Base-by-base conservation (phyloP, 2,888 invertebrate genomes). In the Tenthredo scrophulariae region DNA sequence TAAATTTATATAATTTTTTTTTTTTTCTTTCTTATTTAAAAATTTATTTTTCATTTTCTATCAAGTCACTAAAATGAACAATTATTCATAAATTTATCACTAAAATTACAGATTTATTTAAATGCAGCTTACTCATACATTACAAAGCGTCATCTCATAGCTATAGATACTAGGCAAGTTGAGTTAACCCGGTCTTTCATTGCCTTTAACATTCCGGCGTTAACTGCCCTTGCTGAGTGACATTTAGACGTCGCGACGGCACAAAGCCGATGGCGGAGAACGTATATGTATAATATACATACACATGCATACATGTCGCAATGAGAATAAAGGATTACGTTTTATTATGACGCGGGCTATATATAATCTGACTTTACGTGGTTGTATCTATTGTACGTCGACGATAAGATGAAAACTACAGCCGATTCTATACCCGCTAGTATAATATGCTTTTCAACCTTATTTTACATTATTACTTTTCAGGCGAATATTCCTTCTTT, bases 201-300 rank as follows among this genome's bases (percentile, higher is more conserved):
- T 33, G 67, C 22, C 74, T 26, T 72, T 46, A 43, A 74, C 18
- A n/a, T 74, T 43, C 40, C 22, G 40, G 43, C 43, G 15, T 74
- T 74, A 74, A 74, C 40, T 40, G 26, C 43, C 22, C 40, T 18
- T 26, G 22, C 74, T 74, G 74, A 74, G 43, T 74, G 74, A 43
- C 40, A 74, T 74, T 74, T 74, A 13, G 43, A n/a, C 74, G 43
- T 43, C 22, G 74, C 13, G 74, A 74, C 40, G 74, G 46, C 15
- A 74, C 43, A 74, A 74, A 74, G 15, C 43, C 26, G 74, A 18
- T n/a, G 74, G 10, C 40, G 5, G 26, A 67, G 18, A 33, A 18
- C 4, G 29, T 67, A 18, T 26, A 29, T 33, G 67, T 33, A 18
- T 67, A 33, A 58, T 58, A 58, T 22, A 58, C 9, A 7, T 4